Evolutionary conservation across 2,888 invertebrate genomes (phyloP), one percentile per base, ranked within the genome.

Genomic region (Polymixis lichenea): DNA sequence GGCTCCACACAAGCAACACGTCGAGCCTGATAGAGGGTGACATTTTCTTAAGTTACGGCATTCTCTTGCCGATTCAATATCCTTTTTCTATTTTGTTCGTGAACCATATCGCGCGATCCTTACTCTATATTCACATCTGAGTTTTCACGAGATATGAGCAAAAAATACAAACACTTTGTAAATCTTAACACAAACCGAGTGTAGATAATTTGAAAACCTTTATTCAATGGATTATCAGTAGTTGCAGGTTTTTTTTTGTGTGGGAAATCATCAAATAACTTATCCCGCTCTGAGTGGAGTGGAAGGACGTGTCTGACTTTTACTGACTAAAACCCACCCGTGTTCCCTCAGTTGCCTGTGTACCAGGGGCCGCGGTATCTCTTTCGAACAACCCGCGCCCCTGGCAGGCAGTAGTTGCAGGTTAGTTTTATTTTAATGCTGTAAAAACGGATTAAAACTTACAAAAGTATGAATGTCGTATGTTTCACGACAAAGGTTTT

Each of bases 51-150:
- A 88, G 87, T 87, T 88, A 88, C 87, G 81, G 89, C 91, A 91
- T 92, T 93, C 92, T 93, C 90, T 91, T 89, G 89, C 91, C 90
- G 92, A 93, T 94, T 94, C 94, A 93, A 94, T 95, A 94, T 95
- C 93, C 94, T 93, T 93, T 94, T 94, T 93, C 93, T 93, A 93
- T 94, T 94, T 93, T 91, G 89, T 91, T 90, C 90, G 91, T 90
- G 91, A 88, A 89, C 90, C 89, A 90, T 90, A 91, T 90, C 90
- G 85, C 85, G 81, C 81, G 85, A 89, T 88, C 88, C 87, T 86
- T 87, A 88, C 85, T 86, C 85, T 82, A 87, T 89, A 90, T 89
- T 89, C 90, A 84, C 81, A 87, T 84, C 88, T 90, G 87, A 89
- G 86, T 88, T 89, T 89, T 88, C 82, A 80, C 87, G 84, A 90